A percentile compares a stretch with the other conserved stretches of the same genome.
phyloP scores from a whole-genome alignment of 2,113 vertebrate species.

The Rhadina sibilatrix region DNA sequence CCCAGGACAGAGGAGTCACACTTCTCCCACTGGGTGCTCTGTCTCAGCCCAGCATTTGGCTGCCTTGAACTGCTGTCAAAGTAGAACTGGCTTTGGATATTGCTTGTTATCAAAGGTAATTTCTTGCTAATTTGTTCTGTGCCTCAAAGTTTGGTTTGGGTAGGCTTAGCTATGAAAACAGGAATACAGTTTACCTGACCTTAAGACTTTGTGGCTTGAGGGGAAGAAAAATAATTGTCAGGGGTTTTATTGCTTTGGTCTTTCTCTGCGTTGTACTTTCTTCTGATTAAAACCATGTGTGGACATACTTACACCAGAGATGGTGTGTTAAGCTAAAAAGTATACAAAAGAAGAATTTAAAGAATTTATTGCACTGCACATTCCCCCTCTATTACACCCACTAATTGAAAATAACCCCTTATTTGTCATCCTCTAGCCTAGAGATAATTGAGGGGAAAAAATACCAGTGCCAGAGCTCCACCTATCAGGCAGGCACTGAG shows the following conservation, averaged over 20 bases:
- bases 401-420: conserved; percentile 1
- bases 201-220: neutral
- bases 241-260: neutral
- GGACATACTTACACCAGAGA: neutral
- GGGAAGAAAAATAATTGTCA: neutral
- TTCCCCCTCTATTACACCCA: neutral
- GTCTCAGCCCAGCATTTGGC: neutral
- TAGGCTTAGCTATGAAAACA: neutral
- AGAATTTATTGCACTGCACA: neutral
- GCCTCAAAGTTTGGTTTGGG: neutral
- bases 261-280: neutral
- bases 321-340: neutral
- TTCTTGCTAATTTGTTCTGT: neutral
- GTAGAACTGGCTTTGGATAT: neutral
- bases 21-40: neutral
- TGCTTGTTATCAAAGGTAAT: neutral
- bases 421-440: neutral
- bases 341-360: neutral
- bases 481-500: neutral
- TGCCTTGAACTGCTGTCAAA: neutral
- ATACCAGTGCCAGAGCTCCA: neutral
- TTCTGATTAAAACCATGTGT: neutral
- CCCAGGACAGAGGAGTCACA: neutral
- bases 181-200: neutral
- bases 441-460: neutral